These are phyloP conservation scores for Sanderia malayensis DNA, from an alignment of 30 jellyfish, hydroid and myxozoan species.

Conservation along the genomic window DNA sequence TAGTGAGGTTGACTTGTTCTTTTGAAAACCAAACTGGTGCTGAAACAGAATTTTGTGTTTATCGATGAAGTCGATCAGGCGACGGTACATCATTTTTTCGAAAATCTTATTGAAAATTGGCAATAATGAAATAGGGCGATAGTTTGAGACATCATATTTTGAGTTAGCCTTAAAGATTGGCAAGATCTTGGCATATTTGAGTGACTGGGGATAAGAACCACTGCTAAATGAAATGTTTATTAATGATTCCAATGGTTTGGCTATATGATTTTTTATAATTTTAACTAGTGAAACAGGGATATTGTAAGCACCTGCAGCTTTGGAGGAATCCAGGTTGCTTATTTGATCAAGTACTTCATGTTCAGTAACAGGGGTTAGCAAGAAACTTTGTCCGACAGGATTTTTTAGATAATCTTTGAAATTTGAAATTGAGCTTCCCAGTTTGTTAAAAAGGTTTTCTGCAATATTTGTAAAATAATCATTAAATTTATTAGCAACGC, in stretches of 20 bases:
- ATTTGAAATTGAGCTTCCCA: constrained; percentile 11
- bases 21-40: constrained; percentile 38
- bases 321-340: constrained; percentile 13
- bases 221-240: constrained; percentile 13
- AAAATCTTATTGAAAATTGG: constrained; percentile 37
- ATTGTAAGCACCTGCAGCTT: constrained; percentile 25
- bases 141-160: constrained; percentile 17
- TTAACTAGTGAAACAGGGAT: constrained; percentile 3
- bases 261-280: constrained; percentile 2
- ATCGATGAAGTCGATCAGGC: constrained; percentile 8
- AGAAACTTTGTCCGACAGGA: constrained; percentile 14
- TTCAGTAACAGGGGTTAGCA: constrained; percentile 21
- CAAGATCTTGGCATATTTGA: constrained; percentile 26
- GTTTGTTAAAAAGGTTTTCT: constrained; percentile 14
- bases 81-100: constrained; percentile 14
- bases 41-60: constrained; percentile 16
- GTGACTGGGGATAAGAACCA: constrained; percentile 25
- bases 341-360: constrained; percentile 30
- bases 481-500: constrained; percentile 9
- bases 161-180: constrained; percentile 34
- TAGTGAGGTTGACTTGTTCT: constrained; percentile 22
- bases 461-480: constrained; percentile 8
- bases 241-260: constrained; percentile 1
- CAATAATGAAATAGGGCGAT: constrained; percentile 34
- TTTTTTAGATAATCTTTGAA: not conserved